These are phyloP conservation scores for Drosophila tsacasi DNA, from an alignment of 1,140 invertebrate genomes.

Conservation along the genomic window DNA sequence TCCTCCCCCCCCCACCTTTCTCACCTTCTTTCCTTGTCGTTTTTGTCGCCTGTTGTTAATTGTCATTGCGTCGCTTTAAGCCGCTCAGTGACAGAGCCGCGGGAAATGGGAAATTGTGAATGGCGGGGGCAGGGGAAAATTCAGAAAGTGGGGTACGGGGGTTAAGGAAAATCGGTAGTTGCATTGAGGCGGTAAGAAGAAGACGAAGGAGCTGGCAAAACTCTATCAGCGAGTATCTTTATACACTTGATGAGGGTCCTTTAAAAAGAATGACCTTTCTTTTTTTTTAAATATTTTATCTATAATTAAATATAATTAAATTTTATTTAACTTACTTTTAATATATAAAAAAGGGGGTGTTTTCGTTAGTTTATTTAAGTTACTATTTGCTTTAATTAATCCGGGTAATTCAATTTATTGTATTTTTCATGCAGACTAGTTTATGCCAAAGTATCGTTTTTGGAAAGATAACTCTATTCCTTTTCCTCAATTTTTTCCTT, in stretches of 20 bases:
- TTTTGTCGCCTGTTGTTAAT: conserved; percentile 78
- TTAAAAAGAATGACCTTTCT: background rate
- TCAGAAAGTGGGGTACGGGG: conserved; percentile 1
- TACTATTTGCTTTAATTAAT: background rate
- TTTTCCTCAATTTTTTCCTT: background rate
- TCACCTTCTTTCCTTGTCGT: conserved; percentile 46
- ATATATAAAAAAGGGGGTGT: too few species aligned
- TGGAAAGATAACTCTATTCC: background rate
- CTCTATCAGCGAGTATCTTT: conserved; percentile 11
- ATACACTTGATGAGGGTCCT: conserved; percentile 9
- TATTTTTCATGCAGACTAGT: background rate
- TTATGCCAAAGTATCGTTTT: background rate
- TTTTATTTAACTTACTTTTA: background rate
- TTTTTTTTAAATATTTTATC: background rate
- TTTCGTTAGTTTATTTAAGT: background rate
- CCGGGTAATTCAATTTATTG: background rate
- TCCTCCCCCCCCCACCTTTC: background rate
- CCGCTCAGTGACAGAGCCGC: conserved; percentile 55
- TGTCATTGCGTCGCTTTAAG: conserved; percentile 80
- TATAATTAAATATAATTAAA: too few species aligned
- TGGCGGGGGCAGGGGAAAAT: conserved; percentile 3
- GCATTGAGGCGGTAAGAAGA: conserved; percentile 18
- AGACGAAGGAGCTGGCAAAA: conserved; percentile 27
- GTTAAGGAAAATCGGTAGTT: conserved; percentile 2
- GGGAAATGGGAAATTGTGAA: conserved; percentile 22